Evolutionary conservation across 2,797 vertebrate genomes (phyloP), one percentile per base, ranked within the genome.

Genomic region (Pteropus rufus): DNA sequence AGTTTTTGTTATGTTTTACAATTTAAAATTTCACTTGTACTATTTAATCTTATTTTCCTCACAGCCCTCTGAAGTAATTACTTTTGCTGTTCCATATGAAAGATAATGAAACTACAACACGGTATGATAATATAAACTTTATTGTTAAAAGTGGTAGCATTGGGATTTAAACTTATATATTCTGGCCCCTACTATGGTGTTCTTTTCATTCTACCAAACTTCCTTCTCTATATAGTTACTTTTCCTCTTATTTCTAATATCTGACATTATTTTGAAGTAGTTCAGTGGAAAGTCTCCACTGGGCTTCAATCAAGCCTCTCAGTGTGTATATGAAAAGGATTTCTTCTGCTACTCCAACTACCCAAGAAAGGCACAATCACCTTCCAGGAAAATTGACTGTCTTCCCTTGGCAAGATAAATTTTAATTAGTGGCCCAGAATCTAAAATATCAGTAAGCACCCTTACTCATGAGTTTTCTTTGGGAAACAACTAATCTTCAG

Each of bases 41-140:
- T 95, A 58, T 77, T 82, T 95, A 52, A 70, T 76, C 92, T 85
- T 36, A 49, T 70, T 92, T 69, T 92, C 34, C 39, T 93, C n/a
- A 54, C 21, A 84, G 60, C 23, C 2, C 1, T 85, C 69, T 86
- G 12, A 70, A n/a, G 34, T 82, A 52, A 54, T 72, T 83, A 87
- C 34, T 90, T 90, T 93, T 93, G 31, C 24, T 94, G 29, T 77
- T 88, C 21, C 7, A 39, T 79, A 91, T 3, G 11, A 72, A 87
- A 75, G 52, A 80, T 65, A 88, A 54, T 54, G 36, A 93, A 83
- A 90, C 3, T 67, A 60, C 90, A 75, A 83, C 14, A 52, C n/a
- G 34, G 41, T 19, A 49, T 75, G 41, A 72, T 72, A 52, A 46
- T 26, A 73, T 14, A 77, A 87, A 88, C 14, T 10, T 93, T 44